Evolutionary conservation across 2,797 vertebrate genomes (phyloP).

Genomic region (Eleutherodactylus coqui): DNA sequence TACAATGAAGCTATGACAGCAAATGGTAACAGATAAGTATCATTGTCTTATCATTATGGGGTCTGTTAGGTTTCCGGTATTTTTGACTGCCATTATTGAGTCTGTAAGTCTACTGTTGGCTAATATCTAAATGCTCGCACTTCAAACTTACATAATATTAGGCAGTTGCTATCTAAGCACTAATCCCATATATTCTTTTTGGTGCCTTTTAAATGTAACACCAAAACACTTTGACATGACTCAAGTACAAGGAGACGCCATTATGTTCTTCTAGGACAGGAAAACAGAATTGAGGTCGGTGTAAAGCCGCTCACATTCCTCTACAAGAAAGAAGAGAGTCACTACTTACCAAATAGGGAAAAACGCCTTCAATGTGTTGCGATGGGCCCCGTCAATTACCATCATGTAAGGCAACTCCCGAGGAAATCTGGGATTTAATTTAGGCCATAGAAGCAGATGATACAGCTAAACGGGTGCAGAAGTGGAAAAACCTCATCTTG

Average conservation of each 20-base stretch:
- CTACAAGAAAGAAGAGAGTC: slow-evolving; percentile 37
- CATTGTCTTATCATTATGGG: too few species aligned
- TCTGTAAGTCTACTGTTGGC: too few species aligned
- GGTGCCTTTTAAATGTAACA: background rate
- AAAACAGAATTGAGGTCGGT: background rate
- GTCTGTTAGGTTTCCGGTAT: too few species aligned
- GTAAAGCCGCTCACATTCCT: background rate
- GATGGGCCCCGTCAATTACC: slow-evolving; percentile 46
- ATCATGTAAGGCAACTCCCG: slow-evolving; percentile 15
- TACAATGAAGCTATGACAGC: too few species aligned
- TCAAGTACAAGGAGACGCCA: background rate
- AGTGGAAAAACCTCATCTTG: slow-evolving; percentile 59
- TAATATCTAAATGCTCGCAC: too few species aligned
- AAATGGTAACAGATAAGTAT: too few species aligned
- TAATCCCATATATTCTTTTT: background rate
- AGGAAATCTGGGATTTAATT: slow-evolving; percentile 52
- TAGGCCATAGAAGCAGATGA: slow-evolving; percentile 56
- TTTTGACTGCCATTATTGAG: too few species aligned
- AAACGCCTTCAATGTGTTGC: slow-evolving; percentile 1
- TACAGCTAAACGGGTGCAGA: slow-evolving; percentile 42
- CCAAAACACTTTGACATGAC: background rate
- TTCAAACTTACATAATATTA: background rate
- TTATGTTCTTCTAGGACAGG: background rate
- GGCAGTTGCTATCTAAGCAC: background rate
- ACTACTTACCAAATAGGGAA: slow-evolving; percentile 44